phyloP scores from a whole-genome alignment of 2,113 vertebrate genomes.

The Lampris megalopsis region DNA sequence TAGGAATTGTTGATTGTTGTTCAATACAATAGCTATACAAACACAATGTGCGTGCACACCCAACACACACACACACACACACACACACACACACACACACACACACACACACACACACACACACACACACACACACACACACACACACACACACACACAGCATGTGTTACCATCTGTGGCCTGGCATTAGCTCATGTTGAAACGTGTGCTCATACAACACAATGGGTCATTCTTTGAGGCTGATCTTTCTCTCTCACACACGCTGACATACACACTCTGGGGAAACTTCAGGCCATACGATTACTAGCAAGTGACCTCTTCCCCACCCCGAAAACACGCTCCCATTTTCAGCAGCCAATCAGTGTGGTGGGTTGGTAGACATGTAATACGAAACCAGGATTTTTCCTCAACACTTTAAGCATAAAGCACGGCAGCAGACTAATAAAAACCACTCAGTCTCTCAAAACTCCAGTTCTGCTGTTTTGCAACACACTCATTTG shows the following conservation, averaged over 20 bases:
- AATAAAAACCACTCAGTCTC: constrained; percentile 68
- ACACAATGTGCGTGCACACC: neutral
- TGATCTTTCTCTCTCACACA: constrained; percentile 14
- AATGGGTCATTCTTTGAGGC: constrained; percentile 81
- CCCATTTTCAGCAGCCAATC: constrained; percentile 74
- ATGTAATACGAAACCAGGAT: constrained; percentile 81
- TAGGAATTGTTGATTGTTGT: neutral
- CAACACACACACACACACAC: neutral
- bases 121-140: constrained; percentile 14
- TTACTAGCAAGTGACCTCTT: constrained; percentile 75
- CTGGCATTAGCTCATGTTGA: constrained; percentile 56
- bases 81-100: neutral
- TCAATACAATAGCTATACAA: neutral
- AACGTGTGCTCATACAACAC: constrained; percentile 71
- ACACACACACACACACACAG: constrained; percentile 14
- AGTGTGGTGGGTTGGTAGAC: constrained; percentile 64
- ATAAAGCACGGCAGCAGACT: constrained; percentile 70
- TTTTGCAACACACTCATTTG: constrained; percentile 30
- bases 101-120: constrained; percentile 5
- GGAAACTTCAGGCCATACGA: constrained; percentile 69
- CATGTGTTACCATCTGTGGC: constrained; percentile 71
- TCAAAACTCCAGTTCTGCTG: constrained; percentile 37
- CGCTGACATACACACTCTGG: constrained; percentile 67
- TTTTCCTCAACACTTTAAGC: constrained; percentile 70
- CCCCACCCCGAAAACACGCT: constrained; percentile 70